Evolutionary conservation across 2,888 invertebrate genomes (phyloP), one percentile per base, ranked within the genome.

Genomic region (Microdon myrmicae): DNA sequence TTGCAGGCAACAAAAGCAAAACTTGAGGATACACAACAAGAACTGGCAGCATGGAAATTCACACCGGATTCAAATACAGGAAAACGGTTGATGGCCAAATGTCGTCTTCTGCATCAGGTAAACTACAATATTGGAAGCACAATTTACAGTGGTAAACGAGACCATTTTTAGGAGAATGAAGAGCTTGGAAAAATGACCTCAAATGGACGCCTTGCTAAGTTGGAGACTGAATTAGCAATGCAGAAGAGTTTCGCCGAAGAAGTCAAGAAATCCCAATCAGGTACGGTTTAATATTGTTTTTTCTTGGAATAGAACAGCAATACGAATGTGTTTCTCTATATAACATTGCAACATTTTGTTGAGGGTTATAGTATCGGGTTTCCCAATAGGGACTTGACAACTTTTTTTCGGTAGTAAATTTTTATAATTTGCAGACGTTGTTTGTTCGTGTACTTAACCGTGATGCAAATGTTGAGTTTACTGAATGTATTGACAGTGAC

Each of bases 21-120:
- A 76, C 83, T 96, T 69, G 96, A 97, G 78, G 96, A 97, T 80
- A 96, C 96, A 10, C 97, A 97, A 81, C 96, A 94, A 81, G 98
- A 98, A 83, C 83, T 98, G 32, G 92, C 94, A 48, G 97, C 98
- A 2, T 98, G 97, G 96, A 98, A 98, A 81, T 98, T 98, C 81
- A 97, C 97, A 8, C 96, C 97, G n/a, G 98, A 98, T 81, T 96
- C 96, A 67, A 96, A 96, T 82, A 96, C 96, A 34, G 98, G 98
- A 68, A 98, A 97, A 81, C 88, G 96, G 69, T 83, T 98, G 69
- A 97, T 98, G 97, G 96, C 96, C 6, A 96, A 96, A 79, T 98
- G 97, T 78, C 87, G 96, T 64, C 82, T 95, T 69, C 81, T 98
- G 34, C 92, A 96, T 76, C 95, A 96, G 80, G 73, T 73, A 60